Evolutionary conservation across 2,888 invertebrate genomes (phyloP).

Genomic region (Aspidiotus destructor): DNA sequence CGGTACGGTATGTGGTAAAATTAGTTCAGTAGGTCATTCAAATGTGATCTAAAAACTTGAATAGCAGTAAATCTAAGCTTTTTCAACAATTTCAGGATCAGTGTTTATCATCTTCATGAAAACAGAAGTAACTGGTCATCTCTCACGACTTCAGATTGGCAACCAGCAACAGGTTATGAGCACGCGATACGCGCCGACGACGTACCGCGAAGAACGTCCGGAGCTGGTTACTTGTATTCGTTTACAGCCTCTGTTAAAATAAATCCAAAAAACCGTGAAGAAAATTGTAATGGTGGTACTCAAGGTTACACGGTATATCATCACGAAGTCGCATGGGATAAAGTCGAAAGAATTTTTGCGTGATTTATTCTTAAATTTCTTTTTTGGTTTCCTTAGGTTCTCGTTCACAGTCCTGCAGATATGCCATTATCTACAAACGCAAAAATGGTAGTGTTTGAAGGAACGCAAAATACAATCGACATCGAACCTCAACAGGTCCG

Average conservation of each 20-base stretch:
- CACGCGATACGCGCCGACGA: not conserved
- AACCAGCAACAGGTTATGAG: conserved; percentile 7
- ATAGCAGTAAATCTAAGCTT: too few species aligned
- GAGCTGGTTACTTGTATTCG: conserved; percentile 9
- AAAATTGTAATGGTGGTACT: conserved; percentile 9
- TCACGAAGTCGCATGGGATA: not conserved
- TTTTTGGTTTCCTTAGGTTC: conserved; percentile 20
- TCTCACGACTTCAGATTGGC: not conserved
- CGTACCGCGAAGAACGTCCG: conserved; percentile 13
- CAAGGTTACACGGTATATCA: conserved; percentile 13
- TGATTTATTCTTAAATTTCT: not conserved
- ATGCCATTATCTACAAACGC: conserved; percentile 26
- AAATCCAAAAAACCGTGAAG: not conserved
- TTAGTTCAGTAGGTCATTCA: too few species aligned
- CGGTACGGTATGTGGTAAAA: too few species aligned
- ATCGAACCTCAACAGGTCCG: conserved; percentile 12
- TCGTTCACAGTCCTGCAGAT: conserved; percentile 34
- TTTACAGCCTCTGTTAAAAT: conserved; percentile 9
- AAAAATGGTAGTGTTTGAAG: not conserved
- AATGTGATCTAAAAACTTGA: too few species aligned
- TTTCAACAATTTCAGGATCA: not conserved
- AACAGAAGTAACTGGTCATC: conserved; percentile 10
- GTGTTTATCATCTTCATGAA: not conserved
- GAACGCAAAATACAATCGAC: conserved; percentile 13
- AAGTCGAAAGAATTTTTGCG: not conserved